A percentile compares a stretch with the other conserved stretches of the same genome.
These are phyloP conservation scores for Epinephelus cyanopodus DNA, from an alignment of 2,113 vertebrate species.

Conservation along the genomic window DNA sequence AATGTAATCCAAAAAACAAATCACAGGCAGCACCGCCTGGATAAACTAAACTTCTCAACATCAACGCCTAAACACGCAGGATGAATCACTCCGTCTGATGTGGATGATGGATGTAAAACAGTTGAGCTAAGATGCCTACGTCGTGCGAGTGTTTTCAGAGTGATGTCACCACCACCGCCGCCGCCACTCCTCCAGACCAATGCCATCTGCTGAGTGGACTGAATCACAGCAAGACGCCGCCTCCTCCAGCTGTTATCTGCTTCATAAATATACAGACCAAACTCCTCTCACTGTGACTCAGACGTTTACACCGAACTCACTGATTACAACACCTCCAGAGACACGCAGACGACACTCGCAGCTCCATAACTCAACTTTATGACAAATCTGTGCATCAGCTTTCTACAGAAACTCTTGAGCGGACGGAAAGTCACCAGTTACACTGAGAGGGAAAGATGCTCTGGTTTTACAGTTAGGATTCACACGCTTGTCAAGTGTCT, in stretches of 20 bases:
- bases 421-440: not conserved
- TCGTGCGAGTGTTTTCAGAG: not conserved
- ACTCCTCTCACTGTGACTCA: constrained; percentile 35
- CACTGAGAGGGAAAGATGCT: not conserved
- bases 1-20: too few relatives aligned
- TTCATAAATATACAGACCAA: not conserved
- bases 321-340: not conserved
- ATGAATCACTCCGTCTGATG: not conserved
- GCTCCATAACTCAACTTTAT: not conserved
- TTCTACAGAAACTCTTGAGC: not conserved
- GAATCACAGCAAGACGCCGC: constrained; percentile 34
- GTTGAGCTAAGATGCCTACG: not conserved
- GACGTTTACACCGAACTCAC: not conserved
- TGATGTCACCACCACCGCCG: constrained; percentile 33
- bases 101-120: constrained; percentile 1
- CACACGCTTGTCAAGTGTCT: not conserved
- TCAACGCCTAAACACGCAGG: not conserved
- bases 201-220: constrained; percentile 51
- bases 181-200: constrained; percentile 23
- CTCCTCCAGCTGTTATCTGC: constrained; percentile 66
- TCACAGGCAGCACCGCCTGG: not conserved
- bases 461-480: not conserved
- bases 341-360: rapidly evolving
- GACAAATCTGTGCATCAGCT: constrained; percentile 3
- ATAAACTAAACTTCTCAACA: not conserved